Evolutionary conservation across 2,113 vertebrate genomes (phyloP), one percentile per base, ranked within the genome.

Genomic region (Synodontis membranacea): DNA sequence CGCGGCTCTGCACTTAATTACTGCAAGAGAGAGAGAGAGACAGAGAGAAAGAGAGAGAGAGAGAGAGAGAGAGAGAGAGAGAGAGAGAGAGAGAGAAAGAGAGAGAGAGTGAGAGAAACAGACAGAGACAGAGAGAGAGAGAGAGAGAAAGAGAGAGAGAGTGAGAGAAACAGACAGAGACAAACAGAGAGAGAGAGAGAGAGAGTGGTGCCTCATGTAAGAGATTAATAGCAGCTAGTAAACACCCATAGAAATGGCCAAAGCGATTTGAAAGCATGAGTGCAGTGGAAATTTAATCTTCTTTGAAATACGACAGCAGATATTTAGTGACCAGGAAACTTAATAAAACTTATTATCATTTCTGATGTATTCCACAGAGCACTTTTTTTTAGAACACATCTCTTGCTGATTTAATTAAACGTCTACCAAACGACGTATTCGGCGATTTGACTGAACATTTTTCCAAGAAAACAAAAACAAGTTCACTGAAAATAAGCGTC

Each of bases 1-100:
- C 86, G 76, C 72, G 91, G 91, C 93, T 92, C 90, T 94, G 91
- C 72, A 92, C 89, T 94, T 96, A 94, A 97, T 96, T 95, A 96
- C 93, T 86, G 87, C 4, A 28, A n/a, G 25, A n/a, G 25, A 31
- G 23, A 46, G 39, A 46, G 25, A 28, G 44, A 48, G 42, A n/a
- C 8, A 44, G 39, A 25, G 39, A 44, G 39, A 28, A 3, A 12
- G 39, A 28, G 39, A 44, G 70, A 17, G 25, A 6, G 25, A 8
- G 23, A 25, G 9, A 25, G 39, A 28, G 10, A 28, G 39, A 52
- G 0, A 34, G n/a, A 34, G n/a, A 34, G 15, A 52, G 46, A 10
- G 25, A 31, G 28, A 19, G 28, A 8, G 5, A 17, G 11, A 48
- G 44, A 90, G 91, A 92, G 92, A 52, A 7, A 19, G 14, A 19